Conservation (phyloP, 2,797 vertebrate species). For the Sciurus vulgaris region DNA sequence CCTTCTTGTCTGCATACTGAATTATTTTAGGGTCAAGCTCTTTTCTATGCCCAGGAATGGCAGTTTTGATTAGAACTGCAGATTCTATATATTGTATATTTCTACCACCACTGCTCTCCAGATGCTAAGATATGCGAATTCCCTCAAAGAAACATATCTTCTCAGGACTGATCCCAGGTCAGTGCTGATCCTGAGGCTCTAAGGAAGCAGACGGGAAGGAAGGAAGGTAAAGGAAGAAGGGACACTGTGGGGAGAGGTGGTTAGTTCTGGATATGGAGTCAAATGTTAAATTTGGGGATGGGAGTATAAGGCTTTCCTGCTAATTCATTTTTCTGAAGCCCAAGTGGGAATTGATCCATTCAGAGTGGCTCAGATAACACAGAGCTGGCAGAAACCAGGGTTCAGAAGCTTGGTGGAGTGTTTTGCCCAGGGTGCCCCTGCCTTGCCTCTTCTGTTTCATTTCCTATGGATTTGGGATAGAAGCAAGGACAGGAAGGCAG, state of each 20-base stretch:
- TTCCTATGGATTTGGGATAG: conserved; percentile 68
- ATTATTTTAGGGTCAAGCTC: conserved; percentile 50
- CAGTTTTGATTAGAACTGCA: conserved; percentile 42
- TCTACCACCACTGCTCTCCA: neutral
- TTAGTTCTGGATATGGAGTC: neutral
- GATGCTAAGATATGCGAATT: neutral
- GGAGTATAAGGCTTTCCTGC: neutral
- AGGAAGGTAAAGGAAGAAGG: neutral
- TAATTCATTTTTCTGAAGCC: neutral
- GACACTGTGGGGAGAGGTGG: too few relatives aligned
- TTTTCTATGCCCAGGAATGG: conserved; percentile 34
- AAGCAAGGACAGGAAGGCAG: conserved; percentile 74
- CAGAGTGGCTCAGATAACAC: conserved; percentile 34
- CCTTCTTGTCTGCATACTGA: conserved; percentile 37
- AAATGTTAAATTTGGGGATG: neutral
- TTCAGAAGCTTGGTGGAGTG: neutral
- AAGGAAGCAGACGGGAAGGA: conserved; percentile 17
- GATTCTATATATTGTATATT: neutral
- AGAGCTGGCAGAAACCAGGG: neutral
- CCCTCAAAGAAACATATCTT: neutral
- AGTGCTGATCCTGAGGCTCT: neutral
- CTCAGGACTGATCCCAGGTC: neutral
- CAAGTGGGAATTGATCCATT: neutral
- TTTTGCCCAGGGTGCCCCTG: neutral
- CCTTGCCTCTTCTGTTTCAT: conserved; percentile 52